phyloP scores from a whole-genome alignment of 2,888 invertebrate species.

The Microchrysa polita region DNA sequence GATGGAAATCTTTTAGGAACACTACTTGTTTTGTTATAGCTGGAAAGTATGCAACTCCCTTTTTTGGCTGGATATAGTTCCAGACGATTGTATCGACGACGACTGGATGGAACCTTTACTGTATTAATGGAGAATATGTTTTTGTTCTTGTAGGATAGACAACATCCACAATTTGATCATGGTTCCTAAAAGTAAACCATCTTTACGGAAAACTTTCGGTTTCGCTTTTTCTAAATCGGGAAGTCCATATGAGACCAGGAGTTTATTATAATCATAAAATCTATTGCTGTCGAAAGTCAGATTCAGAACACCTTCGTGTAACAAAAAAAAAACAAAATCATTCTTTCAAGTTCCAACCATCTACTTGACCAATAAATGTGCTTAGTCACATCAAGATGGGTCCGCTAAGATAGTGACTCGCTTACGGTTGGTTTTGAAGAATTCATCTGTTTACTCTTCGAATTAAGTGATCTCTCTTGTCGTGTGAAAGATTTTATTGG shows the following conservation, averaged over 20 bases:
- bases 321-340: no score
- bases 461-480: slow-evolving; percentile 48
- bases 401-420: slow-evolving; percentile 47
- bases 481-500: slow-evolving; percentile 47
- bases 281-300: no score
- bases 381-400: slow-evolving; percentile 48
- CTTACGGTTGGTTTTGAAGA: slow-evolving; percentile 49
- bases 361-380: slow-evolving; percentile 50
- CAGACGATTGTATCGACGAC: background rate
- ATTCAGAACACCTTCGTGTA: no score
- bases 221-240: no score
- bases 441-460: slow-evolving; percentile 46
- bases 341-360: background rate
- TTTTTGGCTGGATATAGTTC: background rate
- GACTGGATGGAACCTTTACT: slow-evolving; percentile 47
- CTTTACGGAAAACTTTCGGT: no score
- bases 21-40: slow-evolving; percentile 14
- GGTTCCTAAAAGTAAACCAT: no score
- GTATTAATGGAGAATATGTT: background rate
- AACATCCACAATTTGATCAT: no score
- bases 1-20: slow-evolving; percentile 32
- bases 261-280: background rate
- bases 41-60: slow-evolving; percentile 10
- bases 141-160: no score
- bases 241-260: background rate